Base-by-base conservation (phyloP, 2,113 vertebrate genomes). In the Illadopsis cleaveri region DNA sequence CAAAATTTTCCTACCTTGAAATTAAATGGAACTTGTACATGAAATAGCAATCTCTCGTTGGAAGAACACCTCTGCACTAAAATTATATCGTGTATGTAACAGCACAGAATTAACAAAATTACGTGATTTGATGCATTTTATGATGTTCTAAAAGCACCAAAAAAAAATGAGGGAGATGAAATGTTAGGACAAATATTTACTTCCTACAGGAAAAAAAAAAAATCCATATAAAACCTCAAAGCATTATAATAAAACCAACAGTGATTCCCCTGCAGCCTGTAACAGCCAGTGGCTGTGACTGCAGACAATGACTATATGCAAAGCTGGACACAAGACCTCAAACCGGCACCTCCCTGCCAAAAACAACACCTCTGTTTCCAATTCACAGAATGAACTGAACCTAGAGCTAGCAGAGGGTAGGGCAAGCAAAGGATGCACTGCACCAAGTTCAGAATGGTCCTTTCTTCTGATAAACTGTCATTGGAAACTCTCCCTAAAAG, bases 1-100 rank as follows among this genome's bases (percentile, higher is more conserved):
- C 22, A 23, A 42, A 90, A 64, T 56, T 57, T 48, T 47, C 30
- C 44, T 44, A 5, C 19, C 12, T 1, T 11, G 22, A 82, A 72
- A 61, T 33, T 37, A 64, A 84, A 68, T 24, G 2, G 22, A 87
- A 37, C 18, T 42, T 37, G 20, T 5, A 15, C 24, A 25, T 4
- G 4, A 58, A 82, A 58, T 2, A 50, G 35, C 2, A 8, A 30
- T 17, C 38, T 70, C n/a, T 4, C 0, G 0, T 21, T 57, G 33
- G 58, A 86, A 83, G 82, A 83, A 21, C 37, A 64, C 37, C 28
- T 64, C 61, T 53, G 57, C 44, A 42, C 28, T 81, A 61, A 76
- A 91, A 93, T 61, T 64, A 60, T 48, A 82, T 5, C 30, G 51
- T 4, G 10, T 15, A 10, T 19, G 10, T 28, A 86, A 68, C 31